phyloP scores from a whole-genome alignment of 2,113 vertebrate species.

The Alligator sinensis region DNA sequence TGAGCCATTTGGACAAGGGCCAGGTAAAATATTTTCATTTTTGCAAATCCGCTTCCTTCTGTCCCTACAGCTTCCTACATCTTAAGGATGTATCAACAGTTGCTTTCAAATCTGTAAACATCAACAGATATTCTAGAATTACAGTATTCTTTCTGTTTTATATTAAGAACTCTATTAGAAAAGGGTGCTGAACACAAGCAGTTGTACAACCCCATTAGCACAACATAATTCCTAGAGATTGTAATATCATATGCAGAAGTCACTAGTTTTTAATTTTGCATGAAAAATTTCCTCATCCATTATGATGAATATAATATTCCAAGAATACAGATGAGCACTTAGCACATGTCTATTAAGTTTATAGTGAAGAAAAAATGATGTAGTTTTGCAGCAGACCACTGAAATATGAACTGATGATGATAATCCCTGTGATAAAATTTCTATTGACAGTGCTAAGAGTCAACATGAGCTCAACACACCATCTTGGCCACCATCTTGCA shows the following conservation, averaged over 20 bases:
- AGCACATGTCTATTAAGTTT: neutral
- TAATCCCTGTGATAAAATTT: neutral
- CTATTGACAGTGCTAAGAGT: neutral
- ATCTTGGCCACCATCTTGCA: too few relatives aligned
- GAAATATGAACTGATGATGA: neutral
- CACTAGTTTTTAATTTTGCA: conserved; percentile 8
- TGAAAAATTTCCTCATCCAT: neutral
- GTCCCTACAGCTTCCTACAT: conserved; percentile 52
- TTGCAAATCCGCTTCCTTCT: conserved; percentile 63
- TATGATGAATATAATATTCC: neutral
- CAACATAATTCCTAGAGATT: neutral
- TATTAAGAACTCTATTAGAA: conserved; percentile 17
- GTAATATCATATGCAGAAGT: neutral
- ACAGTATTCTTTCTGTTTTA: neutral
- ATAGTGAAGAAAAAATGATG: neutral
- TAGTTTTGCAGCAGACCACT: neutral
- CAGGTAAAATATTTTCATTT: conserved; percentile 73
- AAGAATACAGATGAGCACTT: neutral
- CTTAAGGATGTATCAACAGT: conserved; percentile 61
- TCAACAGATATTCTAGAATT: conserved; percentile 9
- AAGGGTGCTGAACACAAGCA: neutral
- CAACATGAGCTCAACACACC: neutral
- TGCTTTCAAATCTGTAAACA: conserved; percentile 63
- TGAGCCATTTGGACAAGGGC: conserved; percentile 61
- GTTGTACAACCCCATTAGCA: neutral